Evolutionary conservation across 2,888 invertebrate genomes (phyloP).

Genomic region (Microchrysa polita): DNA sequence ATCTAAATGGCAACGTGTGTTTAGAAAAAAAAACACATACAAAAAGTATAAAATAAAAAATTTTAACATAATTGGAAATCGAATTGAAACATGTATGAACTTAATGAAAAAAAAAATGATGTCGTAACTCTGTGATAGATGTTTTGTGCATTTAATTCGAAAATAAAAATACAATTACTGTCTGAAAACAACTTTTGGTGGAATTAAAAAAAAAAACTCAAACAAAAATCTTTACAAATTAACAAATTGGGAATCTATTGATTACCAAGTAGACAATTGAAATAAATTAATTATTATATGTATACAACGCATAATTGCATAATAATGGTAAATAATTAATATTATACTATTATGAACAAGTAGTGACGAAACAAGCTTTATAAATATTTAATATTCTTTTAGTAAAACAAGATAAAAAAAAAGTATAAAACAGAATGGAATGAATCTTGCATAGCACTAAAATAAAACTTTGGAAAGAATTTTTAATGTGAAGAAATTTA

Average conservation of each 20-base stretch:
- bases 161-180: slow-evolving; percentile 17
- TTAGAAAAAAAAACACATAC: too few species aligned
- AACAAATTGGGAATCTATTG: slow-evolving; percentile 31
- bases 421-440: too few species aligned
- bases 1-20: too few species aligned
- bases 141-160: slow-evolving; percentile 36
- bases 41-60: not conserved
- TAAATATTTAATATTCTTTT: slow-evolving; percentile 11
- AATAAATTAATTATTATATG: slow-evolving; percentile 6
- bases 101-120: not conserved
- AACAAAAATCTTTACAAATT: slow-evolving; percentile 16
- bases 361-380: slow-evolving; percentile 21
- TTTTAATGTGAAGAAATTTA: too few species aligned
- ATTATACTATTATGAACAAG: too few species aligned
- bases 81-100: not conserved
- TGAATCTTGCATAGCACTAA: too few species aligned
- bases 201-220: not conserved
- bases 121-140: slow-evolving; percentile 44
- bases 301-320: not conserved
- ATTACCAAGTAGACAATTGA: slow-evolving; percentile 31
- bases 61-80: slow-evolving; percentile 3
- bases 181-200: not conserved
- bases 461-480: too few species aligned
- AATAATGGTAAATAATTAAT: too few species aligned
- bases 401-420: not conserved